Percentiles rank a stretch among this genome's conserved stretches.
Conservation (phyloP, 2,888 invertebrate species). For the Drosophila mayaguana region DNA sequence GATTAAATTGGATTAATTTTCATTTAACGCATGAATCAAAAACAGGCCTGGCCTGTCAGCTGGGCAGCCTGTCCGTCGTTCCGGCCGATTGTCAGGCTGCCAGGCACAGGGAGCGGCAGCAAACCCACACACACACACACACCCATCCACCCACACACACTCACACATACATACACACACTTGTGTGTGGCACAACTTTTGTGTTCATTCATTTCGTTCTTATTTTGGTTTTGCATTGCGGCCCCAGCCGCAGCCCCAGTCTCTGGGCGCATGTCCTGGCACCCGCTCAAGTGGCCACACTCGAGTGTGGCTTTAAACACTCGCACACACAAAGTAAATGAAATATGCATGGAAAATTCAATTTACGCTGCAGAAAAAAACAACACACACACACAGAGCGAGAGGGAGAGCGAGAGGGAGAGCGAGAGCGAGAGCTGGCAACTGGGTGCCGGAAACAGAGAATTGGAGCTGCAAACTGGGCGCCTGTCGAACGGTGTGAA, state of each 20-base stretch:
- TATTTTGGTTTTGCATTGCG: slow-evolving; percentile 31
- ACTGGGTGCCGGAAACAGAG: slow-evolving; percentile 10
- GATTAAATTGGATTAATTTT: slow-evolving; percentile 81
- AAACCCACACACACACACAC: slow-evolving; percentile 2
- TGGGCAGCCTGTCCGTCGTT: slow-evolving; percentile 10
- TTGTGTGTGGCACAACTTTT: slow-evolving; percentile 24
- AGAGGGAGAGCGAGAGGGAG: background rate
- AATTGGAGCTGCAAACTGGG: slow-evolving; percentile 12
- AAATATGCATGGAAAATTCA: slow-evolving; percentile 76
- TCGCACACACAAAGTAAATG: slow-evolving; percentile 50
- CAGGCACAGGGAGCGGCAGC: slow-evolving; percentile 52
- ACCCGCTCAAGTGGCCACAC: slow-evolving; percentile 36
- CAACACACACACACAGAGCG: background rate
- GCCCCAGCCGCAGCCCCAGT: background rate
- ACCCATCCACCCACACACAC: background rate
- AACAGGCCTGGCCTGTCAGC: slow-evolving; percentile 48
- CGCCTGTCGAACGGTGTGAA: slow-evolving; percentile 66
- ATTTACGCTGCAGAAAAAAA: slow-evolving; percentile 41
- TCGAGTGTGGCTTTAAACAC: slow-evolving; percentile 62
- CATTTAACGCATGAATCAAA: slow-evolving; percentile 82
- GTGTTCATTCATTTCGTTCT: slow-evolving; percentile 32
- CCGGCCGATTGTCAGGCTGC: slow-evolving; percentile 45
- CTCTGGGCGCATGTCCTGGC: slow-evolving; percentile 7
- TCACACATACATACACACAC: slow-evolving; percentile 8
- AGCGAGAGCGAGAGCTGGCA: background rate